Evolutionary conservation across 2,797 vertebrate species (phyloP), one percentile per base, ranked within the genome.

Genomic region (Tauraco hartlaubi): DNA sequence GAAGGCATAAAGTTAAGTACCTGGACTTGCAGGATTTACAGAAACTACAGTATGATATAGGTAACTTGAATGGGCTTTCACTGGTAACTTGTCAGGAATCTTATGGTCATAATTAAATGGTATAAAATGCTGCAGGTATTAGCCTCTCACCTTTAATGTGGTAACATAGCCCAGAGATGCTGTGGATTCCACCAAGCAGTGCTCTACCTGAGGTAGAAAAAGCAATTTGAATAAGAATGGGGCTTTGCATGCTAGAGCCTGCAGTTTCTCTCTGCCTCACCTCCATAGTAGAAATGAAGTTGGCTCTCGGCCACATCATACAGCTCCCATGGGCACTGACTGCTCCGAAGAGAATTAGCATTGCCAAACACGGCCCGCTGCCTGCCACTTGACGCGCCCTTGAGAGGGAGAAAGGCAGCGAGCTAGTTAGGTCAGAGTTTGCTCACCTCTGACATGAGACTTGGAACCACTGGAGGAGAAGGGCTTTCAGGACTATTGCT

Each of bases 211-310:
- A 68, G 59, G 67, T 5, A 85, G 87, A 76, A 92, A 43, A 54
- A 87, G 54, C 49, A 31, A 59, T 95, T 74, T 95, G 87, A 92
- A 29, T 94, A 73, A 90, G 79, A 91, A 94, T 46, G 67, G 85
- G 55, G 49, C 39, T 82, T 90, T 94, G 49, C 80, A 1, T 90
- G 94, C 88, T 58, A 17, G 61, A 92, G 44, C 95, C 74, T 95
- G 94, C 63, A 49, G 15, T 81, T 75, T 73, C 44, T 88, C 12
- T 56, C 21, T 85, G 69, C 82, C 55, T 95, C 63, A 86, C 73
- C 88, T 92, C 52, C 6, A 0, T 4, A 29, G 71, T 3, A 86
- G 33, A 77, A 76, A 69, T 81, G 73, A 44, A 61, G 31, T 26
- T 94, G 91, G 85, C 95, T 91, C 62, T 23, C 51, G 83, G 85